Evolutionary conservation across 2,113 vertebrate genomes (phyloP), one percentile per base, ranked within the genome.

Genomic region (Psophia crepitans): DNA sequence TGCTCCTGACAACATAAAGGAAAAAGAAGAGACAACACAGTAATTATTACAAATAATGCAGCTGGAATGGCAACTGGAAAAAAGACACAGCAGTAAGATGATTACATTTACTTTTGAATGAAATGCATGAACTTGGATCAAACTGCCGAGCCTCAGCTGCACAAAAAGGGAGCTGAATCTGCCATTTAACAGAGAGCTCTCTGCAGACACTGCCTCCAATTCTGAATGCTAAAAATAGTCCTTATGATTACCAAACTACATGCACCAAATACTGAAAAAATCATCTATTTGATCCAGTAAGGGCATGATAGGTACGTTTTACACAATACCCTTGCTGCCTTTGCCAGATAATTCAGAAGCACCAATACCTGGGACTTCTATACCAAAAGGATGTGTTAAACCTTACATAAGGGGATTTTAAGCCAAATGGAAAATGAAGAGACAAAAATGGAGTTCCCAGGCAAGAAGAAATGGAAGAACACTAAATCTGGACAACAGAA

Each of bases 1-100:
- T 97, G 98, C 96, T 97, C 98, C 98, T 99, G 98, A 91, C 92
- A 98, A 98, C 96, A 96, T 84, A 94, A 97, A 98, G 97, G 95
- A 97, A 96, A 97, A 96, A 96, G 78, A 95, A 97, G 81, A 97
- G 84, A 97, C 84, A 94, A 97, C 77, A 97, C 57, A 83, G 54
- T 87, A 95, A 95, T 95, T 97, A 97, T 16, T 90, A 96, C 70
- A 92, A 95, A 81, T 91, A 95, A 89, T 89, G 92, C 53, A 94
- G 49, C 70, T 95, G 49, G 63, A 95, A 92, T 65, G 57, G 76
- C 60, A 93, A 95, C 32, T 69, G n/a, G 76, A 70, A 76, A 84
- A 81, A 76, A 97, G n/a, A 57, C 70, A 61, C 61, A 87, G 83
- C 69, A 93, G 48, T 56, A 87, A 81, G 63, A 94, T 69, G 58